Conservation (phyloP, 2,888 invertebrate genomes). For the Athalia circularis region DNA sequence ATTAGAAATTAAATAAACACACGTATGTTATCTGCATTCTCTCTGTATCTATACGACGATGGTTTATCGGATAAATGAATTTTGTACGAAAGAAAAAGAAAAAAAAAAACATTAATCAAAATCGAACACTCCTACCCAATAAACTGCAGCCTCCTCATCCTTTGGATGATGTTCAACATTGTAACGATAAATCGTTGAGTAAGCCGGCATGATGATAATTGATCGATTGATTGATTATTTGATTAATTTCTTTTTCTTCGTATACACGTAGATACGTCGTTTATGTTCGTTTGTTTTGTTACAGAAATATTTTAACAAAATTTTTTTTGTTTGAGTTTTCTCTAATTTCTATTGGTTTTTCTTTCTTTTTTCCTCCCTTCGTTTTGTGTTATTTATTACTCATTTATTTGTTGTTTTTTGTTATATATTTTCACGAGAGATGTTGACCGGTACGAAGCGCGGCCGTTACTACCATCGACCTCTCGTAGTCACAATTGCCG, state of each 20-base stretch:
- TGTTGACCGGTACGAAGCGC: slow-evolving; percentile 66
- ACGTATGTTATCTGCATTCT: too few species aligned
- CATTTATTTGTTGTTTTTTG: slow-evolving; percentile 20
- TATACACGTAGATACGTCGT: slow-evolving; percentile 42
- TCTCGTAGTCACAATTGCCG: slow-evolving; percentile 3
- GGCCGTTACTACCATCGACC: slow-evolving; percentile 67
- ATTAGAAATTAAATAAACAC: too few species aligned
- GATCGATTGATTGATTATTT: too few species aligned
- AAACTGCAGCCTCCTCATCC: slow-evolving; percentile 78
- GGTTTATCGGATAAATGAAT: neutral
- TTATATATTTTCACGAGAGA: slow-evolving; percentile 39
- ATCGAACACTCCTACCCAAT: slow-evolving; percentile 76
- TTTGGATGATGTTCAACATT: slow-evolving; percentile 65
- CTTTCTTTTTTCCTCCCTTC: slow-evolving; percentile 7
- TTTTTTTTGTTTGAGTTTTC: too few species aligned
- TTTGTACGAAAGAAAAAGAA: neutral
- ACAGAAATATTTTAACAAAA: too few species aligned
- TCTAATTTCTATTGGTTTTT: too few species aligned
- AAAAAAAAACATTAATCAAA: neutral
- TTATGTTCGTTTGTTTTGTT: slow-evolving; percentile 44
- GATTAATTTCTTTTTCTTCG: too few species aligned
- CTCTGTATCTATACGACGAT: too few species aligned
- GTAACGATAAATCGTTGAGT: slow-evolving; percentile 66
- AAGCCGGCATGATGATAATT: slow-evolving; percentile 64
- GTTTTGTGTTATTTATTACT: slow-evolving; percentile 34